A percentile compares a stretch with the other conserved stretches of the same genome.
Conservation (phyloP, 2,113 vertebrate species). For the Phodopus roborovskii region DNA sequence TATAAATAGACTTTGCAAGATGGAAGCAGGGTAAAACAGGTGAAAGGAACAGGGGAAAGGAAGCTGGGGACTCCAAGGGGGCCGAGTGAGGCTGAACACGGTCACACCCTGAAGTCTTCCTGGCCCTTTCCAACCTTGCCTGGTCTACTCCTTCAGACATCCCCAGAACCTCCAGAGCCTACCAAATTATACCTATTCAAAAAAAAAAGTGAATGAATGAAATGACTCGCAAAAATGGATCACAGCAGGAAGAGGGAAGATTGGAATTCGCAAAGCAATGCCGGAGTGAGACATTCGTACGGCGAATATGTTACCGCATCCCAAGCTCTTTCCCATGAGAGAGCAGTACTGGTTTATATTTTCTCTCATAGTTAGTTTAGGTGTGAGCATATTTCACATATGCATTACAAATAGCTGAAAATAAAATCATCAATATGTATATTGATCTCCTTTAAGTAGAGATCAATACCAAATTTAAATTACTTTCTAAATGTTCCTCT, state of each 20-base stretch:
- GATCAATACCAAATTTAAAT: conserved; percentile 28
- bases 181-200: background rate
- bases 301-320: background rate
- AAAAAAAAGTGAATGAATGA: background rate
- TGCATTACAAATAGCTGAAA: conserved; percentile 37
- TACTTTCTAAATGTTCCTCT: background rate
- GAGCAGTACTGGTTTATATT: background rate
- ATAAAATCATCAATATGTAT: conserved; percentile 1
- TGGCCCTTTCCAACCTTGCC: background rate
- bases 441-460: conserved; percentile 39
- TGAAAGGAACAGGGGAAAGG: background rate
- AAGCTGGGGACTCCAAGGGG: background rate
- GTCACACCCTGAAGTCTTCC: background rate
- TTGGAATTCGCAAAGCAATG: background rate
- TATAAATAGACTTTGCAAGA: conserved; percentile 44
- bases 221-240: background rate
- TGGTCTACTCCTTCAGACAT: background rate
- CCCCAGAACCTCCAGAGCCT: background rate
- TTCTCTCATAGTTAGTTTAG: background rate
- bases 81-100: background rate
- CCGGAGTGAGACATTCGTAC: background rate
- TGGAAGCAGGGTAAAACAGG: conserved; percentile 13
- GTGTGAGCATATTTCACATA: background rate
- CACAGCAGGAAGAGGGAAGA: background rate
- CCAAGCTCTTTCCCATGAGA: background rate